These are phyloP conservation scores for Nomada fucata DNA, from an alignment of 2,888 invertebrate species.

Conservation along the genomic window DNA sequence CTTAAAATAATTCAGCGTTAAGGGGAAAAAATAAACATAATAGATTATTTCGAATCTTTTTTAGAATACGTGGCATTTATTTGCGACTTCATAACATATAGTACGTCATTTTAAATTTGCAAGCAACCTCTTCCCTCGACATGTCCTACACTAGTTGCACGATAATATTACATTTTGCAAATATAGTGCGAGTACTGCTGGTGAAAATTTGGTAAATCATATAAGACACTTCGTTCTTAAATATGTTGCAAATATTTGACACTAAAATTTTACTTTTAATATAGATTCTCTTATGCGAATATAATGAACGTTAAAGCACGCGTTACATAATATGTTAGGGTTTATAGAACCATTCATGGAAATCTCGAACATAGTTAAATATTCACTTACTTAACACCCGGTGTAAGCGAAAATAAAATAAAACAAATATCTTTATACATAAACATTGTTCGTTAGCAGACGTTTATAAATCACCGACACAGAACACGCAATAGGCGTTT, in stretches of 20 bases:
- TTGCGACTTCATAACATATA: neutral
- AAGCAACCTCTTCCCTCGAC: neutral
- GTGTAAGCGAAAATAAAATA: neutral
- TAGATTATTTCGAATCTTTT: constrained; percentile 35
- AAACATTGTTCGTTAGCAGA: constrained; percentile 24
- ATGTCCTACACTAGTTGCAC: neutral
- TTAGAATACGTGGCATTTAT: constrained; percentile 44
- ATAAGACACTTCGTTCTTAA: too few species aligned
- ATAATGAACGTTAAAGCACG: too few species aligned
- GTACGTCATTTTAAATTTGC: neutral
- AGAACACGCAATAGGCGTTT: constrained; percentile 56
- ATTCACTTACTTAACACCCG: neutral
- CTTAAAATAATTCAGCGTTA: constrained; percentile 25
- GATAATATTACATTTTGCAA: neutral
- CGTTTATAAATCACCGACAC: constrained; percentile 41
- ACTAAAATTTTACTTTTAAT: too few species aligned
- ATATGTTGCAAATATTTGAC: too few species aligned
- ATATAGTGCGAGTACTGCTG: neutral
- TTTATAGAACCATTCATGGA: neutral
- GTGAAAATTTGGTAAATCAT: too few species aligned
- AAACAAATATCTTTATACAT: neutral
- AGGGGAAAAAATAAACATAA: constrained; percentile 33
- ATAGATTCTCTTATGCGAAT: too few species aligned
- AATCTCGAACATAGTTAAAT: neutral
- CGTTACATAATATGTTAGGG: neutral